Base-by-base conservation (phyloP, 37 sponge, comb jelly and placozoan species). In the Tethya wilhelma region DNA sequence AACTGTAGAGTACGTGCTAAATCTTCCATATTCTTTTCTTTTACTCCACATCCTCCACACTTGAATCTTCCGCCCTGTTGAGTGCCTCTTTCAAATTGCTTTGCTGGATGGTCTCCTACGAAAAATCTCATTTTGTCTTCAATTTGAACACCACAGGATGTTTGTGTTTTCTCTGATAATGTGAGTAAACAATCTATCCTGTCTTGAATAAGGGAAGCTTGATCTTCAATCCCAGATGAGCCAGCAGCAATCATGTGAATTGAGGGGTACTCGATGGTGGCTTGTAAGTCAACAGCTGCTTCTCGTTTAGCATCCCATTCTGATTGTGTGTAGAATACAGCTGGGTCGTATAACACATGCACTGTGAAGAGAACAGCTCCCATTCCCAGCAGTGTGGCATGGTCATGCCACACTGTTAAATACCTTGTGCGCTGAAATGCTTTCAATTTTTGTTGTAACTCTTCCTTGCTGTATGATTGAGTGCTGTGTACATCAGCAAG, bases 101-200 rank as follows among this genome's bases (percentile, higher is more conserved):
- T n/a, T n/a, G 82, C 82, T n/a, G 70, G 70, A 20, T 81, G 57
- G 73, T 81, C 72, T 25, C 82, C 82, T 22, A 69, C 28, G 38
- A 81, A 81, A 30, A 81, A 81, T 37, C 45, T 41, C 19, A 81
- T 57, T 2, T 34, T 44, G 40, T 71, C 82, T 36, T 38, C 43
- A 1, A 81, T 60, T 44, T 56, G 17, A 42, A 81, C 39, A 4
- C 72, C 82, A 62, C 29, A 59, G 5, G 46, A 26, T 20, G 73
- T 81, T 17, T 43, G 31, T 62, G 60, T 33, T 2, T 58, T 39
- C 9, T 68, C 57, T 28, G 40, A 8, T 28, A 81, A 30, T 32
- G 37, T 33, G 11, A 38, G 42, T 22, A 82, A 38, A 60, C 82
- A 81, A 14, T 53, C 63, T 0, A 71, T 23, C 46, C 82, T 81